Base-by-base conservation (phyloP, 2,113 vertebrate genomes). In the Cyprinodon brontotheroides region DNA sequence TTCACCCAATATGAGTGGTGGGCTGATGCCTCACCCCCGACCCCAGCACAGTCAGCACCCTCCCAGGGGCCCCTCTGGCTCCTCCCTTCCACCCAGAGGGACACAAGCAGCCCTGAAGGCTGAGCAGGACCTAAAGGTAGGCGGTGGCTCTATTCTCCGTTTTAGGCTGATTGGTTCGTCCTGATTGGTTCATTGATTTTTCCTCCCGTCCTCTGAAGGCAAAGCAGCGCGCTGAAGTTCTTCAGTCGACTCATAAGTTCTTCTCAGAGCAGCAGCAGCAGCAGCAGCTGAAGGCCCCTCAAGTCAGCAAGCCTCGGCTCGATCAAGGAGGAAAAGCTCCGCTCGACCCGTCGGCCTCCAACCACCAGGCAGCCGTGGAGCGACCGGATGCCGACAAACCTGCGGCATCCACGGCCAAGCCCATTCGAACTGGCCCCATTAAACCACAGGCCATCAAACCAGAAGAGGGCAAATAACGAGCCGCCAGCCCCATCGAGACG, bases 401-500 rank as follows among this genome's bases (percentile, higher is more conserved):
- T 29, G 77, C 92, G 7, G n/a, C 91, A 64, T 92, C 96, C 3
- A 66, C 94, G 8, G 84, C 95, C 50, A 99, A 99, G 91, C 98
- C 98, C 80, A 95, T 99, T 81, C 94, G 98, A 91, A 99, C 98
- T 88, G 98, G 98, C 93, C 98, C 97, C 91, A 99, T 99, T 84
- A 99, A 99, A 90, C 98, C 98, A 80, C 98, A 99, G 94, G 96
- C 97, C 72, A 97, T 99, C 92, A 99, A 99, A 94, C 96, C 97
- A 0, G 97, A 99, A 88, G 98, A 99, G 91, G 94, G 97, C 88
- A 99, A 99, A 93, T 99, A 94, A 84, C 74, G 77, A 66, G 79
- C 80, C 14, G 17, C 61, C 22, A 57, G 22, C 61, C 70, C 50
- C 73, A 66, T 73, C 77, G 57, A 66, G 86, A 80, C 39, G 63